Evolutionary conservation across 2,113 vertebrate species (phyloP).

Genomic region (Thalassoma bifasciatum): DNA sequence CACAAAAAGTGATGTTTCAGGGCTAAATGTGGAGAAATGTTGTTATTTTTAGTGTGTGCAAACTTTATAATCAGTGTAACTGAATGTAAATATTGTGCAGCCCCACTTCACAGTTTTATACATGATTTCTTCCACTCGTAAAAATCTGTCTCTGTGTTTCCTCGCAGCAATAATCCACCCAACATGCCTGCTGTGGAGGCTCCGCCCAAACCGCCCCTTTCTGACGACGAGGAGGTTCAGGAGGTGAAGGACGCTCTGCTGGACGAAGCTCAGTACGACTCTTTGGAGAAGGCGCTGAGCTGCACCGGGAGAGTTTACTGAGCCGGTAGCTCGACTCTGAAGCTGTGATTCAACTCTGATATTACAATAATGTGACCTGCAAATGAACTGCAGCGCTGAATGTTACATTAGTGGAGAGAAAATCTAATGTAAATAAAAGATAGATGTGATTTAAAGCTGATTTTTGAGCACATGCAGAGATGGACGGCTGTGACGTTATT

Average conservation of each 20-base stretch:
- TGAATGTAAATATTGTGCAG: too few relatives aligned
- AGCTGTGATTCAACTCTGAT: slow-evolving; percentile 10
- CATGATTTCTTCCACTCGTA: too few relatives aligned
- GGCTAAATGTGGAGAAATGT: too few relatives aligned
- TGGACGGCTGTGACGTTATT: too few relatives aligned
- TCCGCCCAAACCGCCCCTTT: slow-evolving; percentile 39
- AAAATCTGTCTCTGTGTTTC: neutral
- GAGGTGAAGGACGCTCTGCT: slow-evolving; percentile 5
- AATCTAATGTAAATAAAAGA: slow-evolving; percentile 28
- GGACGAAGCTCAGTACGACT: slow-evolving; percentile 59
- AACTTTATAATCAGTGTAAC: too few relatives aligned
- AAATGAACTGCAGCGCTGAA: neutral
- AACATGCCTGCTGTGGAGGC: slow-evolving; percentile 50
- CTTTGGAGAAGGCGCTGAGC: slow-evolving; percentile 36
- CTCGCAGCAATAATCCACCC: slow-evolving; percentile 23
- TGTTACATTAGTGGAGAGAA: slow-evolving; percentile 9
- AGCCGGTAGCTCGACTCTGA: slow-evolving; percentile 2
- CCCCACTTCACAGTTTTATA: too few relatives aligned
- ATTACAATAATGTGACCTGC: slow-evolving; percentile 3
- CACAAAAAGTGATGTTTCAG: too few relatives aligned
- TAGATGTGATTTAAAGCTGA: slow-evolving; percentile 12
- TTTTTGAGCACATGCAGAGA: slow-evolving; percentile 7
- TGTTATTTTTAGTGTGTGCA: too few relatives aligned
- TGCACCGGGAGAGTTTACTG: slow-evolving; percentile 11
- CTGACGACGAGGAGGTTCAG: slow-evolving; percentile 42